A percentile compares a stretch with the other conserved stretches of the same genome.
phyloP scores from a whole-genome alignment of 2,113 vertebrate genomes.

The Geococcyx californianus region DNA sequence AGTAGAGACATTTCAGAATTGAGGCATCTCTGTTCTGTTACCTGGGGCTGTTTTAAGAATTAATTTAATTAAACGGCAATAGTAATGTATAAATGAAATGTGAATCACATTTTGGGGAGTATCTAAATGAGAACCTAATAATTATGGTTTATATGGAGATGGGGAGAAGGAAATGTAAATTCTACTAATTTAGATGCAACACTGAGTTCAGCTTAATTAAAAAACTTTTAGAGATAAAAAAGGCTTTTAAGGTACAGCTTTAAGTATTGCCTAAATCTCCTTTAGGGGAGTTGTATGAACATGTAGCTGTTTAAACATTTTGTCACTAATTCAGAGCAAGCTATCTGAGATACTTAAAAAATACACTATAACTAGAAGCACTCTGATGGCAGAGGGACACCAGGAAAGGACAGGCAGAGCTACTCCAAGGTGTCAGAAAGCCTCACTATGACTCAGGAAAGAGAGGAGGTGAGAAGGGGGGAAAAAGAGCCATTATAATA shows the following conservation, averaged over 20 bases:
- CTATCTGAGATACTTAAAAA: neutral
- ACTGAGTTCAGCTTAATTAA: neutral
- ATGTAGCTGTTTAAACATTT: neutral
- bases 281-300: neutral
- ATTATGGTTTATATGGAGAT: neutral
- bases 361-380: neutral
- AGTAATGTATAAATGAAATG: neutral
- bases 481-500: neutral
- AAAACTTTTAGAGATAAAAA: neutral
- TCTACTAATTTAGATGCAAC: neutral
- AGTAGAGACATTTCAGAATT: neutral
- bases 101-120: neutral
- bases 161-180: neutral
- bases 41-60: slow-evolving; percentile 9
- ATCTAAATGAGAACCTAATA: neutral
- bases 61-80: slow-evolving; percentile 18
- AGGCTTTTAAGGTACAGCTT: neutral
- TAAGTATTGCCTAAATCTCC: neutral
- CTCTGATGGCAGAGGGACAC: neutral
- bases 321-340: neutral
- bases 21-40: neutral
- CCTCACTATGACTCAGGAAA: neutral
- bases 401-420: neutral
- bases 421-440: neutral
- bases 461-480: neutral